A percentile compares a stretch with the other conserved stretches of the same genome.
These are phyloP conservation scores for Bruchidius siliquastri DNA, from an alignment of 2,888 invertebrate genomes.

Conservation along the genomic window DNA sequence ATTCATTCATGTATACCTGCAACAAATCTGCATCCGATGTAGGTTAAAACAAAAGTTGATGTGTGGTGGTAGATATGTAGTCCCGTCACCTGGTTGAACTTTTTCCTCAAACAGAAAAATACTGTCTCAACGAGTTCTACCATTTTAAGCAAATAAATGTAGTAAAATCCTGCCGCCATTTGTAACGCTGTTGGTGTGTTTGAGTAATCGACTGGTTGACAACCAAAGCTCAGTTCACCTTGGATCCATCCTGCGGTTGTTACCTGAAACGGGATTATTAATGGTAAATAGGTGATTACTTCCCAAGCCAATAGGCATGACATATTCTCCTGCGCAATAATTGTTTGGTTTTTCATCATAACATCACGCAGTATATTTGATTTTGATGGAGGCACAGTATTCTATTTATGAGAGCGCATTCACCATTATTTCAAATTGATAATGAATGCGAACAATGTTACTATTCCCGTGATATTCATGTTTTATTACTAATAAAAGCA, in stretches of 20 bases:
- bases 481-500: no score
- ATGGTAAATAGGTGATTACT: no score
- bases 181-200: slow-evolving; percentile 56
- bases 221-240: slow-evolving; percentile 55
- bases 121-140: slow-evolving; percentile 65
- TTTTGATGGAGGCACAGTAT: no score
- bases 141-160: slow-evolving; percentile 60
- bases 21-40: slow-evolving; percentile 59
- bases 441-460: no score
- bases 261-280: slow-evolving; percentile 54
- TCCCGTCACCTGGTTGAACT: slow-evolving; percentile 64
- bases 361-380: no score
- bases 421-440: no score
- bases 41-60: slow-evolving; percentile 56
- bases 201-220: slow-evolving; percentile 69
- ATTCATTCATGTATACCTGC: no score
- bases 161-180: slow-evolving; percentile 53
- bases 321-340: no score
- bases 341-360: no score
- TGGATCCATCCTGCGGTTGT: slow-evolving; percentile 63
- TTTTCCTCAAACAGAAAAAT: slow-evolving; percentile 69
- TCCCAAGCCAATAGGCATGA: no score
- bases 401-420: no score
- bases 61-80: slow-evolving; percentile 72
- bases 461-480: no score